These are phyloP conservation scores for Campylorhamphus procurvoides DNA, from an alignment of 2,113 vertebrate genomes.

Conservation along the genomic window DNA sequence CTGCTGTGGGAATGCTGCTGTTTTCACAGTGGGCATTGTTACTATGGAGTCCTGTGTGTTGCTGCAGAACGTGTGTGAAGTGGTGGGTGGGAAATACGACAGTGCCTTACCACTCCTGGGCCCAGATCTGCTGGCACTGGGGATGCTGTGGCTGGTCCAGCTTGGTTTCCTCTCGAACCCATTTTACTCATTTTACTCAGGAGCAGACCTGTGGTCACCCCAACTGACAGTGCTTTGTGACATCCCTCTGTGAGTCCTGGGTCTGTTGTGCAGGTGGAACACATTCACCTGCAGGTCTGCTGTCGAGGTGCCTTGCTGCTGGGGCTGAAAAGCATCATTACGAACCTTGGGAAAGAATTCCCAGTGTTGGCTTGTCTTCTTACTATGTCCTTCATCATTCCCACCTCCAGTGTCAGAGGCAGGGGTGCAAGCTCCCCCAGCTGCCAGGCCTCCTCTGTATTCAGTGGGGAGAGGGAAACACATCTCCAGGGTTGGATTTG, in stretches of 20 bases:
- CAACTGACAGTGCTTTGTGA: neutral
- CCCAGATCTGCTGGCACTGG: accelerated
- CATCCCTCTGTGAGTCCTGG: neutral
- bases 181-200: neutral
- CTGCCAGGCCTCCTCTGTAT: neutral
- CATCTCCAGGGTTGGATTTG: accelerated
- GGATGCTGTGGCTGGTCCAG: neutral
- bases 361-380: neutral
- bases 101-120: neutral
- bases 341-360: neutral
- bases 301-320: neutral
- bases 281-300: accelerated
- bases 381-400: neutral
- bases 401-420: neutral
- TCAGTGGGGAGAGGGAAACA: neutral
- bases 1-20: neutral
- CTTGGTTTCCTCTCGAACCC: accelerated
- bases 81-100: neutral
- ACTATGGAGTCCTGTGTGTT: neutral
- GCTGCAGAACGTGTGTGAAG: neutral
- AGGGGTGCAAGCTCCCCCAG: neutral
- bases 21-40: neutral
- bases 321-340: accelerated
- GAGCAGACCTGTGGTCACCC: neutral
- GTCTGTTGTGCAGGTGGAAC: neutral